phyloP scores from a whole-genome alignment of 2,888 invertebrate genomes.

The Drymonia ruficornis region DNA sequence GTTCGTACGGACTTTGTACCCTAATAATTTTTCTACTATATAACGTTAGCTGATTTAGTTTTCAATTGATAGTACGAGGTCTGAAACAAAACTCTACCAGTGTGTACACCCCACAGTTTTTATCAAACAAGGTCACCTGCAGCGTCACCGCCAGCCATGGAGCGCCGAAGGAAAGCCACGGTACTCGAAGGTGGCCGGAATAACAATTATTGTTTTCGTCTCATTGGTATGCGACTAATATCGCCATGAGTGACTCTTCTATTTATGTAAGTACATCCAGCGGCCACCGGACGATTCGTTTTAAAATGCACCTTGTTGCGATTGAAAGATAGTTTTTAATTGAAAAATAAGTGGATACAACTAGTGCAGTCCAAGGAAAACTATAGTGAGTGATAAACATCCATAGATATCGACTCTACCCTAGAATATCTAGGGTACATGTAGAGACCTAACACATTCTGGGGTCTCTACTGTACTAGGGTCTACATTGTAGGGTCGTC shows the following conservation, averaged over 20 bases:
- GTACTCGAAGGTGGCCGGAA: constrained; percentile 22
- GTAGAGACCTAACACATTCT: too few relatives aligned
- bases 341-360: background rate
- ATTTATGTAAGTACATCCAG: constrained; percentile 18
- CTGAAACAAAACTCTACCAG: too few relatives aligned
- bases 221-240: constrained; percentile 61
- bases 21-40: too few relatives aligned
- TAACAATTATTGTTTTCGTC: constrained; percentile 51
- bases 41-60: too few relatives aligned
- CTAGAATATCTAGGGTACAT: too few relatives aligned
- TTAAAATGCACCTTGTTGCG: constrained; percentile 17
- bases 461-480: too few relatives aligned
- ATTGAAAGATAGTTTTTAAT: background rate
- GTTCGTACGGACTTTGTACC: too few relatives aligned
- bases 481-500: too few relatives aligned
- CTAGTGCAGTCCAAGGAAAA: too few relatives aligned
- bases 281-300: constrained; percentile 11
- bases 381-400: too few relatives aligned
- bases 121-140: constrained; percentile 22
- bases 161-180: constrained; percentile 39
- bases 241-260: constrained; percentile 38
- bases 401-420: too few relatives aligned
- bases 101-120: constrained; percentile 11
- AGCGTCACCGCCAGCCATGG: constrained; percentile 11
- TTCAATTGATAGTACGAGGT: too few relatives aligned